Evolutionary conservation across 2,113 vertebrate genomes (phyloP).

Genomic region (Aplodontia rufa): DNA sequence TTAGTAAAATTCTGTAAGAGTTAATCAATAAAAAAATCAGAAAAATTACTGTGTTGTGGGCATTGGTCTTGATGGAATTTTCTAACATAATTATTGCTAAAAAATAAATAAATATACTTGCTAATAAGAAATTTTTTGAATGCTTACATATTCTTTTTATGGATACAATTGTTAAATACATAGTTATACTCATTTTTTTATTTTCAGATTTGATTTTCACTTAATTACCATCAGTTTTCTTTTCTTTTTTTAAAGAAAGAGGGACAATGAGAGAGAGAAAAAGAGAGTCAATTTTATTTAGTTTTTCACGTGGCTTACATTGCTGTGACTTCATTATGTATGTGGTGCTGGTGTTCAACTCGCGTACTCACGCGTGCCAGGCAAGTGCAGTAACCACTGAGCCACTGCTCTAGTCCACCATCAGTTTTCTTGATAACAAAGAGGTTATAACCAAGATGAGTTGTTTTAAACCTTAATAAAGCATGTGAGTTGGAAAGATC

Average conservation of each 20-base stretch:
- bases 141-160: background rate
- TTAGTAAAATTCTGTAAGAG: background rate
- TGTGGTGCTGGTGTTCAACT: too few relatives aligned
- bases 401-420: too few relatives aligned
- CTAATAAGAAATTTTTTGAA: background rate
- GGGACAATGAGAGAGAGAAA: too few relatives aligned
- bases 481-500: background rate
- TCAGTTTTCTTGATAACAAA: constrained; percentile 50
- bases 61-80: background rate
- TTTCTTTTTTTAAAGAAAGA: too few relatives aligned
- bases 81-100: background rate
- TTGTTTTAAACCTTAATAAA: constrained; percentile 20
- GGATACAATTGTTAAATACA: background rate
- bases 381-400: too few relatives aligned
- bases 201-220: background rate
- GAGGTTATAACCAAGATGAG: background rate
- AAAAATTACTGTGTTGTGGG: background rate
- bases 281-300: too few relatives aligned
- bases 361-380: too few relatives aligned
- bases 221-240: background rate
- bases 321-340: too few relatives aligned
- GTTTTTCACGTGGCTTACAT: too few relatives aligned
- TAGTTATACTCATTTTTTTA: constrained; percentile 32
- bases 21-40: constrained; percentile 8
- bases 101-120: constrained; percentile 35